Evolutionary conservation across 2,888 invertebrate species (phyloP), one percentile per base, ranked within the genome.

Genomic region (Drosophila stalkeri): DNA sequence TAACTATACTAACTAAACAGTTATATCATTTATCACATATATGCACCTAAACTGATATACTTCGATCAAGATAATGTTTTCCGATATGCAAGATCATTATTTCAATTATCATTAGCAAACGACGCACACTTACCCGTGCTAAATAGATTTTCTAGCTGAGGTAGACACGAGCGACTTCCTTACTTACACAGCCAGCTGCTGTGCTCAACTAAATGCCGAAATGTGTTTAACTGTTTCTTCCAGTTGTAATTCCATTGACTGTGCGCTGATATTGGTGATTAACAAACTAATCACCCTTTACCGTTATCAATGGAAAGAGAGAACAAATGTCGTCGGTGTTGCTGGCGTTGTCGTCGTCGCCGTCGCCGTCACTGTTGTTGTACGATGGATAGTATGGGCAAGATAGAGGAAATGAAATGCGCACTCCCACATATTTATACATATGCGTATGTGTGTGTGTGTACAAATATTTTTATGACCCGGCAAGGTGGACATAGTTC

Each of bases 281-380:
- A 71, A 64, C 35, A 67, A 46, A 64, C 6, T 67, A 72, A 76
- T 75, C 64, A 49, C 73, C 70, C 56, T 73, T 70, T 70, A 77
- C 66, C 52, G 71, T 74, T 75, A 77, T 77, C 74, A 70, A 31
- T 43, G 16, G 54, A 47, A 41, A 35, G 59, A 37, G 60, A 39
- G 49, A 60, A 27, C 39, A 27, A 39, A 31, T 18, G 47, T 41
- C 39, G 51, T 12, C 12, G 47, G 2, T 41, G 39, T 16, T n/a
- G n/a, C 41, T 16, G 41, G 8, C 46, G 46, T n/a, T 2, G 35
- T 20, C 20, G 27, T 9, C 14, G 31, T 18, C 18, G 43, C 9
- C 4, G 43, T n/a, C 16, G 47, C 20, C 27, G 37, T n/a, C 18
- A 20, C 31, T 49, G 62, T 60, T 59, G 63, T 20, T 27, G 54